These are phyloP conservation scores for Bedellia somnulentella DNA, from an alignment of 2,888 invertebrate genomes.

Conservation along the genomic window DNA sequence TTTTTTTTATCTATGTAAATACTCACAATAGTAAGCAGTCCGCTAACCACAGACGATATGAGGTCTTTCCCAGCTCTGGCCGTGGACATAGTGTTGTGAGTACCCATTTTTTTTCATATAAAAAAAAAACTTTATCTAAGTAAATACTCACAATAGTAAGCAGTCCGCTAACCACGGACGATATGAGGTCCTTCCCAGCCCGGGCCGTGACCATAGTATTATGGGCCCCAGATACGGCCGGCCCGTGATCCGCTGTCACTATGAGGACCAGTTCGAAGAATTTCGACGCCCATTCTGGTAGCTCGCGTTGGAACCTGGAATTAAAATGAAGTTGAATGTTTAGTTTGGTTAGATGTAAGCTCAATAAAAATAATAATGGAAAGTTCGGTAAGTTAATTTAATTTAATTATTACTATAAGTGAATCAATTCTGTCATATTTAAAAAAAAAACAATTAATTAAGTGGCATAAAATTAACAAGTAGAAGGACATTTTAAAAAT, in stretches of 20 bases:
- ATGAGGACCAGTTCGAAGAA: slow-evolving; percentile 99
- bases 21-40: slow-evolving; percentile 22
- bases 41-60: neutral
- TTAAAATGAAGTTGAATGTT: neutral
- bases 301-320: slow-evolving; percentile 84
- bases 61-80: neutral
- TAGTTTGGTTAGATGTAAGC: too few species aligned
- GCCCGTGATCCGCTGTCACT: slow-evolving; percentile 98
- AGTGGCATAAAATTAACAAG: too few species aligned
- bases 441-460: too few species aligned
- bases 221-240: slow-evolving; percentile 97
- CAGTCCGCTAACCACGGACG: slow-evolving; percentile 92
- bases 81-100: neutral
- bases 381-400: too few species aligned
- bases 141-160: slow-evolving; percentile 95
- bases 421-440: neutral
- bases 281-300: slow-evolving; percentile 92
- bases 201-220: slow-evolving; percentile 98
- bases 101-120: too few species aligned
- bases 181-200: slow-evolving; percentile 96
- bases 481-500: too few species aligned
- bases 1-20: too few species aligned
- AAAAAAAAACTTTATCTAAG: too few species aligned
- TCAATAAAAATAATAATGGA: too few species aligned
- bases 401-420: too few species aligned